Conservation (phyloP, 2,888 invertebrate genomes). For the Papilio protenor region DNA sequence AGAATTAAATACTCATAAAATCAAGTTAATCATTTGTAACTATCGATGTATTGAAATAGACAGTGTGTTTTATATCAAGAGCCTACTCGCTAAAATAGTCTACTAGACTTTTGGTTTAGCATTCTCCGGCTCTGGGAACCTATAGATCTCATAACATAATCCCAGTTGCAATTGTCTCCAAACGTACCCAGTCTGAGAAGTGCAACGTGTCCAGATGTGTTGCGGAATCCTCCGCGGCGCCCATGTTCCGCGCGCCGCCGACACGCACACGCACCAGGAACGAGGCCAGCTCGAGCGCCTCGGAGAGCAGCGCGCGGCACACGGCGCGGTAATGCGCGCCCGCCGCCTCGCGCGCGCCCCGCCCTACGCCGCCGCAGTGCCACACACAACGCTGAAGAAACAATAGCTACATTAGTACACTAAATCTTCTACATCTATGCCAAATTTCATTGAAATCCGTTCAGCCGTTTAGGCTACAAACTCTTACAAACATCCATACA, state of each 20-base stretch:
- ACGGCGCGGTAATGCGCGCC: slow-evolving; percentile 95
- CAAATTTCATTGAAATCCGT: too few species aligned
- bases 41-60: neutral
- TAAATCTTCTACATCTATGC: too few species aligned
- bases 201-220: slow-evolving; percentile 91
- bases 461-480: too few species aligned
- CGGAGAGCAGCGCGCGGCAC: slow-evolving; percentile 95
- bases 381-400: slow-evolving; percentile 73
- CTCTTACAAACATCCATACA: too few species aligned
- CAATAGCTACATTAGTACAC: neutral
- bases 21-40: neutral
- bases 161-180: neutral
- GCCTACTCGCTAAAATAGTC: neutral
- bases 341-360: slow-evolving; percentile 84
- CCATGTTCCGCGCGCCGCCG: slow-evolving; percentile 86
- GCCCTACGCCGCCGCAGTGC: slow-evolving; percentile 77
- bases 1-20: neutral
- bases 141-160: neutral
- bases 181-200: slow-evolving; percentile 95
- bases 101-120: neutral
- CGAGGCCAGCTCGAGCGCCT: slow-evolving; percentile 94
- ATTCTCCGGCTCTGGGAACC: neutral
- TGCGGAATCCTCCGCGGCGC: slow-evolving; percentile 86
- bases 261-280: slow-evolving; percentile 94
- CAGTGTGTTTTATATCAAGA: neutral